Evolutionary conservation across 2,113 vertebrate genomes (phyloP), one percentile per base, ranked within the genome.

Genomic region (Hystrix brachyura): DNA sequence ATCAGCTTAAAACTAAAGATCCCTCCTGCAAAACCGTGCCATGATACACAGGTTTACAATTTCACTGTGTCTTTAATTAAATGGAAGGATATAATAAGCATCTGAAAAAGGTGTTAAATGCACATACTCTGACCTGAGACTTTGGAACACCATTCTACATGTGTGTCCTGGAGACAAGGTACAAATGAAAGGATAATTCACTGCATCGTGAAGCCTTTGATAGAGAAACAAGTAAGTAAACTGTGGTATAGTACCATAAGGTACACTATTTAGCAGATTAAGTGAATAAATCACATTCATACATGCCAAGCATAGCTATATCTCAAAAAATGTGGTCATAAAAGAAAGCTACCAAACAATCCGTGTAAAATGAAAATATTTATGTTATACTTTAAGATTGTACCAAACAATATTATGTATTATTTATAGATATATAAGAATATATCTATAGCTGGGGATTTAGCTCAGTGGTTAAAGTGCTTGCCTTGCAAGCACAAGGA

Each of bases 1-100:
- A 83, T 71, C 67, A 94, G 46, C 19, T 83, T 80, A 86, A 90
- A 83, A 53, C 62, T 78, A 34, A 91, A 91, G 67, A 89, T 34
- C 11, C 19, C n/a, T 92, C 51, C 15, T 53, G 34, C 7, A 80
- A 95, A 93, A 79, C 38, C 23, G 83, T 55, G 53, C 82, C 62
- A 71, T 21, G 60, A 62, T 21, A 13, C 9, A 87, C 7, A 93
- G 19, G 5, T 34, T 69, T 91, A 90, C 7, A 69, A 72, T 15
- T 83, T 69, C 23, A 14, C 23, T 65, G 5, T 25, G 18, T 53
- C 38, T 59, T 86, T 74, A 79, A 48, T 59, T n/a, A 90, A 82
- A 80, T 5, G 34, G 34, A 76, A 86, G 62, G 34, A 72, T 6
- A 48, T 7, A 53, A 76, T 18, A 53, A 87, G 11, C 53, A 43